These are phyloP conservation scores for Hirtodrosophila duncani DNA, from an alignment of 2,888 invertebrate species.

Conservation along the genomic window DNA sequence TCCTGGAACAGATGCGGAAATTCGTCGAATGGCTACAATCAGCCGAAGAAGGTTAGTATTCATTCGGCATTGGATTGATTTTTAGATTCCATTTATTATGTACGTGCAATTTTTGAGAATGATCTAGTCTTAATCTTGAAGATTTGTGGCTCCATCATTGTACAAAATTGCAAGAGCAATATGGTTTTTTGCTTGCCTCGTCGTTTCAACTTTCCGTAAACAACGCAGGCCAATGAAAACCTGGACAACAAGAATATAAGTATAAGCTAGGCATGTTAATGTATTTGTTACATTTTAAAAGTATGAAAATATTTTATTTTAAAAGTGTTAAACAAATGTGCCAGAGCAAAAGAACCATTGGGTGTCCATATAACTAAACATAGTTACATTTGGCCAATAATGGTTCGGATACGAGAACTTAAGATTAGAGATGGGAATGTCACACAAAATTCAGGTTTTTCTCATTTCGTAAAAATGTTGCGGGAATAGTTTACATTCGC, in stretches of 20 bases:
- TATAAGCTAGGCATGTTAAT: background rate
- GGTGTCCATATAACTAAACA: too few relatives aligned
- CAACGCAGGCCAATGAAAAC: constrained; percentile 74
- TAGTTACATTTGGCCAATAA: too few relatives aligned
- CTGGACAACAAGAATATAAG: constrained; percentile 39
- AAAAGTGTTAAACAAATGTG: too few relatives aligned
- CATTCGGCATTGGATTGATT: background rate
- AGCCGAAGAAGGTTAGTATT: constrained; percentile 88
- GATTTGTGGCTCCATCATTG: constrained; percentile 41
- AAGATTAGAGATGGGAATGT: too few relatives aligned
- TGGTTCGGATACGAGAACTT: too few relatives aligned
- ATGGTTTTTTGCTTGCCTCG: constrained; percentile 76
- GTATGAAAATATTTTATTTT: too few relatives aligned
- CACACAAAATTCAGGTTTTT: too few relatives aligned
- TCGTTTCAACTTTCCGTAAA: constrained; percentile 41
- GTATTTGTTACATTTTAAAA: constrained; percentile 5
- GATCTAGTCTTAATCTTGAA: constrained; percentile 28
- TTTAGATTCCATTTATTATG: background rate
- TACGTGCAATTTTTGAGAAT: constrained; percentile 58
- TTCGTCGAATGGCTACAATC: constrained; percentile 98
- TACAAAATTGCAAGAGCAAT: constrained; percentile 69
- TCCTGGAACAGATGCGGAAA: constrained; percentile 98
- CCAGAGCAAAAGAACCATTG: too few relatives aligned
- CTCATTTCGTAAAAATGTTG: too few relatives aligned
- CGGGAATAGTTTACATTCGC: too few relatives aligned